Evolutionary conservation across 2,113 vertebrate genomes (phyloP).

Genomic region (Sapayoa aenigma): DNA sequence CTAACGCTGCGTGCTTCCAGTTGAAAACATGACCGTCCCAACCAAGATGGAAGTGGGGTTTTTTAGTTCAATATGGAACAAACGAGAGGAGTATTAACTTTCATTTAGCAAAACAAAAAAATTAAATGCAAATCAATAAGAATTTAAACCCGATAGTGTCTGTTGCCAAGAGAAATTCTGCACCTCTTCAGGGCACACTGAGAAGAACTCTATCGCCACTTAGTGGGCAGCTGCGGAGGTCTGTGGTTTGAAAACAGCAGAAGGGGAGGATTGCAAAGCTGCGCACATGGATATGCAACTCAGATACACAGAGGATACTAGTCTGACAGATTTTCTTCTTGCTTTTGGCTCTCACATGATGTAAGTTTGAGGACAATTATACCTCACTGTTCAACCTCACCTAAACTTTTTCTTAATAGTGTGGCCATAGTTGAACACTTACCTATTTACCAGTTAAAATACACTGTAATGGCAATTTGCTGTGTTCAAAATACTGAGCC

Average conservation of each 20-base stretch:
- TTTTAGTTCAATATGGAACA: not conserved
- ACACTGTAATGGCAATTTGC: not conserved
- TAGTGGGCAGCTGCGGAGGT: not conserved
- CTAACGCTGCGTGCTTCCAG: not conserved
- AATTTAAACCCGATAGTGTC: accelerated
- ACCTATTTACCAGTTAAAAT: not conserved
- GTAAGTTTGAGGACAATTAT: not conserved
- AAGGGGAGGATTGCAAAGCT: accelerated
- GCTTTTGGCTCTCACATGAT: not conserved
- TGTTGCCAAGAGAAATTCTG: not conserved
- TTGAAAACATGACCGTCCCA: not conserved
- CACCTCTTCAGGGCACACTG: accelerated
- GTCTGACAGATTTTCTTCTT: not conserved
- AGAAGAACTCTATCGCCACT: conserved; percentile 33
- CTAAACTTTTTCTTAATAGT: accelerated
- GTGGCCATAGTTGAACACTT: not conserved
- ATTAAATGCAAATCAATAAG: not conserved
- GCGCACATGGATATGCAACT: not conserved
- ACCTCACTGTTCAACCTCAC: not conserved
- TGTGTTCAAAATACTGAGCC: not conserved
- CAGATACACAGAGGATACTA: not conserved
- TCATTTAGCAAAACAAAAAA: not conserved
- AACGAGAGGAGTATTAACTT: not conserved
- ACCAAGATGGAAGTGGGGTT: not conserved
- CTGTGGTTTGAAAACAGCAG: not conserved